phyloP scores from a whole-genome alignment of 1,140 invertebrate genomes.

The Aphelinus certus region DNA sequence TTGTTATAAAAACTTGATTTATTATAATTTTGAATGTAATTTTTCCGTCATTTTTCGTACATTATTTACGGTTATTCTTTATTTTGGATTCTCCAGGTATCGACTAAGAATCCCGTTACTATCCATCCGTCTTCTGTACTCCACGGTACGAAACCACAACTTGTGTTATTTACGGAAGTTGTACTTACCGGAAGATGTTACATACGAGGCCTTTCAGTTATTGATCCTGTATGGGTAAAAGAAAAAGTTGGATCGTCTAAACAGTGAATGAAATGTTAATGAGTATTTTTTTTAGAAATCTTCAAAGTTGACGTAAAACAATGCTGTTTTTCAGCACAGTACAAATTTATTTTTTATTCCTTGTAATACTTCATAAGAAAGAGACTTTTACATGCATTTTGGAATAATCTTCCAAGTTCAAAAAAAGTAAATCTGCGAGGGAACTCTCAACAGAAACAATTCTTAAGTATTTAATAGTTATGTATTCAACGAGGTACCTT shows the following conservation, averaged over 20 bases:
- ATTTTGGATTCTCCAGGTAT: conserved; percentile 64
- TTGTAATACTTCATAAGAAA: too few relatives aligned
- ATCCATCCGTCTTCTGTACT: conserved; percentile 89
- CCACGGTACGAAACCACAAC: conserved; percentile 77
- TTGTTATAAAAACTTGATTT: too few relatives aligned
- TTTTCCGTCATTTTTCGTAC: too few relatives aligned
- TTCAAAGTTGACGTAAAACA: background rate
- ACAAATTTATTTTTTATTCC: background rate
- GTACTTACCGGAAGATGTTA: conserved; percentile 87
- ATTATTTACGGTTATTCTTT: too few relatives aligned
- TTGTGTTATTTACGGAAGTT: conserved; percentile 90
- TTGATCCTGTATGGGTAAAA: conserved; percentile 79
- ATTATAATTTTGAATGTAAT: too few relatives aligned
- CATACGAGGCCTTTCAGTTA: conserved; percentile 77
- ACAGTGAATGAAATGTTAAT: conserved; percentile 4
- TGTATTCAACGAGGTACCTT: too few relatives aligned
- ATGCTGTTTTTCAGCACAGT: conserved; percentile 1
- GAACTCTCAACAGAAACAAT: too few relatives aligned
- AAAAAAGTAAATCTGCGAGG: too few relatives aligned
- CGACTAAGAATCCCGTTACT: conserved; percentile 72
- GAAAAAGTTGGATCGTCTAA: conserved; percentile 45
- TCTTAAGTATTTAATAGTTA: too few relatives aligned
- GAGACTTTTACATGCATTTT: too few relatives aligned
- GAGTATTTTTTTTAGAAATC: background rate
- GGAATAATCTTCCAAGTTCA: too few relatives aligned